Base-by-base conservation (phyloP, 92 coral and sea anemone genomes). In the Epizoanthus stellaris region DNA sequence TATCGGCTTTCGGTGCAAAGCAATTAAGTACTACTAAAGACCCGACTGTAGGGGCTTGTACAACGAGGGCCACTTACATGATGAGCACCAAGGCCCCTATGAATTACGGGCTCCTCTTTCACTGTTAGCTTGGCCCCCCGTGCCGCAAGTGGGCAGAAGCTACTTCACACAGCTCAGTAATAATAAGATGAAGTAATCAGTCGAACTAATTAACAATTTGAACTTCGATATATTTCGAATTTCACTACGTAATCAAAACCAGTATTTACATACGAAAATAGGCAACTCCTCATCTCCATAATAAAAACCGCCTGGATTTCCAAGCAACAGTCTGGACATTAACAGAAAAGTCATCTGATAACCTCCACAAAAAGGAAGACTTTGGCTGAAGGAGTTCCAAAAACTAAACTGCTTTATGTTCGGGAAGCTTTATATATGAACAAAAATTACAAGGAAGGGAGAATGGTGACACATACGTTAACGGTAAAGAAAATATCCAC, bases 241-340 rank as follows among this genome's bases (percentile, higher is more conserved):
- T 34, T 34, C 73, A 68, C 39, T 68, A 68, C 73, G 73, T 38
- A 36, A 68, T 68, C 6, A 36, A 13, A 49, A 68, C 17, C 73
- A 68, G n/a, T 68, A 68, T 68, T 68, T 68, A 68, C 73, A 68
- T 14, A 38, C 73, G 47, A 14, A 68, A 38, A 68, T 14, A 34
- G 6, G 42, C 47, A 66, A 66, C 43, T 66, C 42, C 17, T 66
- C 42, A 40, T 14, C 15, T 43, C 30, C 43, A 17, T 14, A 68
- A 68, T 68, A 68, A 68, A 68, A 68, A 34, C 73, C 47, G n/a
- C 73, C 52, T 2, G 30, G 66, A 64, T 64, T 23, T 64, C 38
- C 39, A 23, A 38, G 69, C 69, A 64, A 64, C 21, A 64, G 14
- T 64, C 16, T 20, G 20, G 19, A 14, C 17, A 40, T 5, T 19